These are phyloP conservation scores for Platynereis dumerilii DNA, from an alignment of 2,888 invertebrate species.

Conservation along the genomic window DNA sequence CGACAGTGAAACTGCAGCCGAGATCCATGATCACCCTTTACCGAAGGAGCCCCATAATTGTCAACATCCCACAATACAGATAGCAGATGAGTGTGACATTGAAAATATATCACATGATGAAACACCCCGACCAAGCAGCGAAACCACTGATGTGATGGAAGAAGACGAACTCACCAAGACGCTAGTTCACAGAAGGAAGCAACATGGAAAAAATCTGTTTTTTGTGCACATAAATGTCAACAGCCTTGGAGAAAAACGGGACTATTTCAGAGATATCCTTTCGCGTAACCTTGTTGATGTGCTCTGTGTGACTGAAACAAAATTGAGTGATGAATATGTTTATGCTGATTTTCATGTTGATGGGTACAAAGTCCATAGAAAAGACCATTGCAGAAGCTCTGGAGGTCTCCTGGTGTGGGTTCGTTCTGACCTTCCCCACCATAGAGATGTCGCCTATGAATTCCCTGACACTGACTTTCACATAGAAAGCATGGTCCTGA, in stretches of 20 bases:
- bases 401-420: neutral
- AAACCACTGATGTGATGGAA: no score
- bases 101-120: no score
- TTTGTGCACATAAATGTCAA: slow-evolving; percentile 1
- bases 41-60: no score
- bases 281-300: neutral
- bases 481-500: slow-evolving; percentile 2
- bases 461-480: neutral
- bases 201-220: no score
- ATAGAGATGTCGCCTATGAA: neutral
- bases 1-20: no score
- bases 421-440: neutral
- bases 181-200: no score
- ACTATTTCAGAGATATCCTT: neutral
- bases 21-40: no score
- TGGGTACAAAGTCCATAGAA: neutral
- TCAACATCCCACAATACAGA: no score
- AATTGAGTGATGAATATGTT: neutral
- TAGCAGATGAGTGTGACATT: no score
- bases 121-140: no score
- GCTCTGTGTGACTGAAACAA: neutral
- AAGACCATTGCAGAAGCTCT: neutral
- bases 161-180: no score
- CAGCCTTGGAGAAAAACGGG: slow-evolving; percentile 1
- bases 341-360: neutral